Base-by-base conservation (phyloP, 2,797 vertebrate genomes). In the Eospalax fontanierii region DNA sequence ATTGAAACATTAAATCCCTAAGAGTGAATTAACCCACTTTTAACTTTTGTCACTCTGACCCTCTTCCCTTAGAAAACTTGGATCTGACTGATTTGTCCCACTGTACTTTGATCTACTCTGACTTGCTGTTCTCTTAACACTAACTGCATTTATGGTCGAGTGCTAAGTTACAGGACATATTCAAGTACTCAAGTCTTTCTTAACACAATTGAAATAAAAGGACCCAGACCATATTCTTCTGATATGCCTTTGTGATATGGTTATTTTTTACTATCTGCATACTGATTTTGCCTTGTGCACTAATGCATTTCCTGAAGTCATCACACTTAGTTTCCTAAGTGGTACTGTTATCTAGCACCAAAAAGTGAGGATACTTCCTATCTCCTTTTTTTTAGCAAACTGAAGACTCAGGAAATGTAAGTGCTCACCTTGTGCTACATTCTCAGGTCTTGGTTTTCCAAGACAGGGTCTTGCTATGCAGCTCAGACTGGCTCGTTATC, bases 191-290 rank as follows among this genome's bases (percentile, higher is more conserved):
- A 50, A 50, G 46, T 50, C 46, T 50, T 50, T 89, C 16, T 30
- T 71, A 75, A 26, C 74, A 26, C 78, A 35, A 65, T 10, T 50
- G 40, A 89, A 35, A 95, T 68, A 59, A 85, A n/a, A 91, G 46
- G 46, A 30, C 30, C 35, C 30, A 81, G 40, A 40, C 0, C 2
- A 35, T 30, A 12, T 38, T 81, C 22, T 63, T 80, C 78, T 59
- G 33, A 6, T 63, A 24, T 10, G 12, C 40, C 6, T n/a, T 43
- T 14, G 46, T 16, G 12, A 81, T 66, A 38, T 46, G 30, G 40
- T 57, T 83, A 33, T 71, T 71, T 4, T 74, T n/a, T 28, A 28
- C 57, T 30, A 26, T 57, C 35, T 68, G 21, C 8, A 35, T 26
- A 74, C 9, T 63, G 57, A 21, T 59, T 84, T 75, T 74, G 50